Conservation (phyloP, 2,113 vertebrate species). For the Oophaga pumilio region DNA sequence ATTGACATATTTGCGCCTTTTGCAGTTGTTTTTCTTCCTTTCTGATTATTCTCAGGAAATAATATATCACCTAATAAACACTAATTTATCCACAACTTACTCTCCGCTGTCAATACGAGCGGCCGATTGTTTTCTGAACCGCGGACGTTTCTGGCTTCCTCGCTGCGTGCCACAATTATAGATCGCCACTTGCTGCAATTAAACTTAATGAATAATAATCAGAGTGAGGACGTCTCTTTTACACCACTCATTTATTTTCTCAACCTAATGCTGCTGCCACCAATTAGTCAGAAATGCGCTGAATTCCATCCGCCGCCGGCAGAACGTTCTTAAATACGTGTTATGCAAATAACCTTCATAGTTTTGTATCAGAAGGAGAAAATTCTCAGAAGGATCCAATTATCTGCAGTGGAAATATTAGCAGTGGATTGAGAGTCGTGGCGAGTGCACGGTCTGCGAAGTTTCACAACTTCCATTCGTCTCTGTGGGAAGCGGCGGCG, state of each 20-base stretch:
- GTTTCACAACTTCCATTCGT: no score
- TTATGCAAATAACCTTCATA: slow-evolving; percentile 22
- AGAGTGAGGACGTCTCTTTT: not conserved
- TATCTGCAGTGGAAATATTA: not conserved
- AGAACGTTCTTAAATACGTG: not conserved
- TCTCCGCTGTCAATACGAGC: not conserved
- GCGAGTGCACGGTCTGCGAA: not conserved
- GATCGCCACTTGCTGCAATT: slow-evolving; percentile 1
- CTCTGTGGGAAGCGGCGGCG: no score
- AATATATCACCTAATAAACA: not conserved
- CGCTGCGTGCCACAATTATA: not conserved
- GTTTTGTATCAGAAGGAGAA: not conserved
- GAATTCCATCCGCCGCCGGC: not conserved
- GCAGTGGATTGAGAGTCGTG: not conserved
- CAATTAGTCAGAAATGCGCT: not conserved
- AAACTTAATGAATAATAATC: slow-evolving; percentile 27
- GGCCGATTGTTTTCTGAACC: not conserved
- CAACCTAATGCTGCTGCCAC: not conserved
- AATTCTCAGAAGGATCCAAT: not conserved
- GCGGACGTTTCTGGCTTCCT: not conserved
- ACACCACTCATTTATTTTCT: slow-evolving; percentile 1
- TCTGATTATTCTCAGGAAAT: no score
- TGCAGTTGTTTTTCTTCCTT: no score
- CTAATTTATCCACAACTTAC: not conserved
- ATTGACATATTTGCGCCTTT: no score